Evolutionary conservation across 2,113 vertebrate species (phyloP).

Genomic region (Pangasianodon hypophthalmus): DNA sequence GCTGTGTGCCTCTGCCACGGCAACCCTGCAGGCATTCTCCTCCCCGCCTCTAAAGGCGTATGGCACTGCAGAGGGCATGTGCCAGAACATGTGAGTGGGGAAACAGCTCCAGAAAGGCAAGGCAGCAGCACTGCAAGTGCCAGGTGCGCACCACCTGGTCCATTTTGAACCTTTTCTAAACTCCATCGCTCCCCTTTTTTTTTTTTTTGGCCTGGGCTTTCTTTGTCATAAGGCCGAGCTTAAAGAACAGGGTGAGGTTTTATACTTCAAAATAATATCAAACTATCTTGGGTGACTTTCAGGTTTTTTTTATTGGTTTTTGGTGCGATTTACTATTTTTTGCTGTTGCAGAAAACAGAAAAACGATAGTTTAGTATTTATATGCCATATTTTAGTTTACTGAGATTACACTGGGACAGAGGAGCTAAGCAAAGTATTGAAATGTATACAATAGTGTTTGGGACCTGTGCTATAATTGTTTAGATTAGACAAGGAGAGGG

Average conservation of each 20-base stretch:
- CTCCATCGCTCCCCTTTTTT: neutral
- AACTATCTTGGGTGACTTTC: conserved; percentile 19
- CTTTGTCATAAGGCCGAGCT: neutral
- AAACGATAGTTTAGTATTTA: conserved; percentile 78
- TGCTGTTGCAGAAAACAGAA: conserved; percentile 71
- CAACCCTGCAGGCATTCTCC: conserved; percentile 43
- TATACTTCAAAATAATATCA: neutral
- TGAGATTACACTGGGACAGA: conserved; percentile 69
- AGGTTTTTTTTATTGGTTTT: conserved; percentile 65
- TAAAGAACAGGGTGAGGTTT: neutral
- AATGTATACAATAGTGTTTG: conserved; percentile 74
- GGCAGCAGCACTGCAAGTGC: conserved; percentile 7
- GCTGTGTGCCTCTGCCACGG: conserved; percentile 38
- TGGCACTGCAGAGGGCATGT: conserved; percentile 51
- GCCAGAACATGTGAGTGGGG: conserved; percentile 39
- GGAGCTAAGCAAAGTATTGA: conserved; percentile 74
- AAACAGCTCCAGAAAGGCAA: neutral
- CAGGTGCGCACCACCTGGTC: conserved; percentile 55
- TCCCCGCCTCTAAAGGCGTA: conserved; percentile 41
- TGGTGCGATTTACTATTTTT: conserved; percentile 71
- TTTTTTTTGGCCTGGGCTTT: neutral
- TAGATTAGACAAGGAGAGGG: conserved; percentile 55
- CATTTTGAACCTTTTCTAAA: neutral
- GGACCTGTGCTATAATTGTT: conserved; percentile 64
- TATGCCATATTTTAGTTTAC: conserved; percentile 80